Percentiles rank a stretch among this genome's conserved stretches.
Conservation (phyloP, 2,888 invertebrate species). For the Meiosimyza platycephala region DNA sequence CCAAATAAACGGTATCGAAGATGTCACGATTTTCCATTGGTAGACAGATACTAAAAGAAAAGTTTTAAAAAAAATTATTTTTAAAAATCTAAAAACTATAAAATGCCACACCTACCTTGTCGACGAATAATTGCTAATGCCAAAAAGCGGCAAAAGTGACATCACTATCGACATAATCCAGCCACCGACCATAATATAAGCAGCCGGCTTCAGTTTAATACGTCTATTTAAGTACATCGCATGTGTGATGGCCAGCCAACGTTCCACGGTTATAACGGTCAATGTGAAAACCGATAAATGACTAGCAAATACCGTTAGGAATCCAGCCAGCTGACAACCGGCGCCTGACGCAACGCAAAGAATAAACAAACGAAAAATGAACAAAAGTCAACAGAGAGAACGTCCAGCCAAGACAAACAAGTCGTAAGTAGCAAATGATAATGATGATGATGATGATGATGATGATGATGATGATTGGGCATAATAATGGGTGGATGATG, state of each 20-base stretch:
- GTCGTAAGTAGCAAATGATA: too few relatives aligned
- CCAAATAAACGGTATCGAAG: constrained; percentile 80
- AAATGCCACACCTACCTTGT: constrained; percentile 71
- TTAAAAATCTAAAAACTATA: neutral
- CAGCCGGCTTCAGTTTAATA: constrained; percentile 78
- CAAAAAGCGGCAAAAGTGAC: constrained; percentile 83
- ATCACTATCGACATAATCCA: constrained; percentile 83
- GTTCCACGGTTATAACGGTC: constrained; percentile 85
- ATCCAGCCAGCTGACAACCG: constrained; percentile 89
- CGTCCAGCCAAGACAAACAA: neutral
- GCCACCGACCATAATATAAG: constrained; percentile 80
- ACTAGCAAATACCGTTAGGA: constrained; percentile 87
- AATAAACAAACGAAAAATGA: constrained; percentile 7
- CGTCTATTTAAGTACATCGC: constrained; percentile 86
- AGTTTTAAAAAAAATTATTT: constrained; percentile 15
- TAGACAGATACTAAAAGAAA: constrained; percentile 79
- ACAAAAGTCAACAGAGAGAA: neutral
- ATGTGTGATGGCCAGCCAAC: constrained; percentile 86
- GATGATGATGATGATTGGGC: too few relatives aligned
- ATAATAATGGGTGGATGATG: too few relatives aligned
- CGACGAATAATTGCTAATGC: constrained; percentile 88
- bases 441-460: too few relatives aligned
- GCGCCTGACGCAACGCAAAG: constrained; percentile 68
- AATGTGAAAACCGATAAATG: constrained; percentile 90
- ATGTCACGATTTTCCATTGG: constrained; percentile 83